Percentiles rank a stretch among this genome's conserved stretches.
Conservation (phyloP, 2,113 vertebrate species). For the Amblyopsis rosae region DNA sequence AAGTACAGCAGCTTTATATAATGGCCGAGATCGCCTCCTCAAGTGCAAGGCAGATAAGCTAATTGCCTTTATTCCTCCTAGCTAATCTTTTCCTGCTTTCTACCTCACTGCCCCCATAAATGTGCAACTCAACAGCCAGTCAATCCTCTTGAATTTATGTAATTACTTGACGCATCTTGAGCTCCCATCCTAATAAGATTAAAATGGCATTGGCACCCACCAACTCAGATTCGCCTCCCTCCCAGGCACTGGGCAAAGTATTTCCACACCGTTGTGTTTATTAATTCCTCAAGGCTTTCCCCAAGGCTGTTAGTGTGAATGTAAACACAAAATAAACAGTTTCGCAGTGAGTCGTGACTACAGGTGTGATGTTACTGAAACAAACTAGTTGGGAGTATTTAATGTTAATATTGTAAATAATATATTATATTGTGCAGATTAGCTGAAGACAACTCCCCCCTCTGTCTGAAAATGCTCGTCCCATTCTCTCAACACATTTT, state of each 20-base stretch:
- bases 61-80: neutral
- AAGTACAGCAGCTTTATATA: neutral
- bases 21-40: neutral
- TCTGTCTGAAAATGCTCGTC: neutral
- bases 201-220: constrained; percentile 9
- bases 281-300: neutral
- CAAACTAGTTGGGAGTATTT: no score
- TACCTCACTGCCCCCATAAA: neutral
- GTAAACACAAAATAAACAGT: no score
- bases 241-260: neutral
- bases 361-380: no score
- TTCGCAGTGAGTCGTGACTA: no score
- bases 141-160: constrained; percentile 18
- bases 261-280: neutral
- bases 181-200: constrained; percentile 23
- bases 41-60: constrained; percentile 3
- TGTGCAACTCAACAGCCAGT: constrained; percentile 1
- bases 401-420: no score
- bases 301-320: constrained; percentile 4
- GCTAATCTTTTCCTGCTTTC: neutral
- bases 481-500: neutral
- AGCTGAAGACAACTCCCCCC: neutral
- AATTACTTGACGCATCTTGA: constrained; percentile 25
- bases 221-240: constrained; percentile 9
- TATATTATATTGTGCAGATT: no score